A percentile compares a stretch with the other conserved stretches of the same genome.
Conservation (phyloP, 2,113 vertebrate species). For the Lepidiolamprologus cunningtoni region DNA sequence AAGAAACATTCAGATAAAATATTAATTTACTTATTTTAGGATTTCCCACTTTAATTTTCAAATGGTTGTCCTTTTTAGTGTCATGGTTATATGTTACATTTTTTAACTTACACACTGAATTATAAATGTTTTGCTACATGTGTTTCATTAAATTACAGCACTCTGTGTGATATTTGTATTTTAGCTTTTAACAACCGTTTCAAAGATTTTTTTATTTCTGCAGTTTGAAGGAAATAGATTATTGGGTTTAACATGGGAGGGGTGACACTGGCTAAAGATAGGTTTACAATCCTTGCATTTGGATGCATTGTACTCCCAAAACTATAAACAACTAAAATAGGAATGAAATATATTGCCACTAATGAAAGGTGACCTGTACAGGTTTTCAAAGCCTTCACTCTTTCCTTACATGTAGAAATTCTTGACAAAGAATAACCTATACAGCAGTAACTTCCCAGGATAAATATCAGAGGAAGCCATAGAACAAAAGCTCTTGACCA, state of each 20-base stretch:
- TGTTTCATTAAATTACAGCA: not conserved
- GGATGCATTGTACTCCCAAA: constrained; percentile 33
- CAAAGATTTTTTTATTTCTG: constrained; percentile 40
- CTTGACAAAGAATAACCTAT: constrained; percentile 31
- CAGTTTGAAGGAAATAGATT: constrained; percentile 47
- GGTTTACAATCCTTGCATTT: constrained; percentile 58
- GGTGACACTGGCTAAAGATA: constrained; percentile 48
- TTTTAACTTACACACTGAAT: not conserved
- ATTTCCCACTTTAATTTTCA: not conserved
- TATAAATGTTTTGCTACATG: not conserved
- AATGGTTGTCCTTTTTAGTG: not conserved
- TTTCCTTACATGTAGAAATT: not conserved
- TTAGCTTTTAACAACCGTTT: not conserved
- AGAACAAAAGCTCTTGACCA: not conserved
- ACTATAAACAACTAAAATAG: constrained; percentile 24
- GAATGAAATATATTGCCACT: constrained; percentile 48
- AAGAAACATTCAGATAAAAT: not conserved
- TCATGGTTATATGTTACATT: not conserved
- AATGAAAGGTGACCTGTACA: constrained; percentile 38
- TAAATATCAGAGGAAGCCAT: not conserved
- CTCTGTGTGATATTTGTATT: not conserved
- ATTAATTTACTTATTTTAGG: not conserved
- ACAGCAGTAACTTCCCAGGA: constrained; percentile 26
- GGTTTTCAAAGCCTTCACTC: constrained; percentile 48
- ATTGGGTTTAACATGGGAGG: constrained; percentile 46